phyloP scores from a whole-genome alignment of 1,140 invertebrate genomes.

The Elysia chlorotica region DNA sequence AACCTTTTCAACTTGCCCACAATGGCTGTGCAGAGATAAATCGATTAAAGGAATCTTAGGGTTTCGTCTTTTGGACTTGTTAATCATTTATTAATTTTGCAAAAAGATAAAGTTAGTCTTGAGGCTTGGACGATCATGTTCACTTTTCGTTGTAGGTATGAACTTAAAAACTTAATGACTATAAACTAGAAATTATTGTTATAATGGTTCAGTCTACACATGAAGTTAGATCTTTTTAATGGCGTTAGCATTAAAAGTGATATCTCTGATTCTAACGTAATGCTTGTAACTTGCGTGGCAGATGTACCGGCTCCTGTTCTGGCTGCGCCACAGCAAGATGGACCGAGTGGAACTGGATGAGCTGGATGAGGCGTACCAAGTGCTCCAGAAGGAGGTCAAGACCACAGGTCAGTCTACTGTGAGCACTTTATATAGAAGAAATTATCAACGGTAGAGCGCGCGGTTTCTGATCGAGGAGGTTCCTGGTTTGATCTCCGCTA shows the following conservation, averaged over 20 bases:
- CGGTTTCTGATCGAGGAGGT: too few species aligned
- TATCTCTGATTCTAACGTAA: background rate
- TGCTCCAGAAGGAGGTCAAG: too few species aligned
- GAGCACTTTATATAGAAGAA: too few species aligned
- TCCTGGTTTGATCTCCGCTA: too few species aligned
- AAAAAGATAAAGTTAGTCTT: background rate
- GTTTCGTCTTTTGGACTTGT: too few species aligned
- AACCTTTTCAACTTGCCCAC: too few species aligned
- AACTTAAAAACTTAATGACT: background rate
- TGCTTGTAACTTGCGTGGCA: background rate
- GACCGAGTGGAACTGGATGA: conserved; percentile 1
- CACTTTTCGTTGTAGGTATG: background rate
- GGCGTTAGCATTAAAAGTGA: background rate
- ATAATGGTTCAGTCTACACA: background rate
- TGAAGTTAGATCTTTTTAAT: background rate
- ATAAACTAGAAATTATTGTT: background rate
- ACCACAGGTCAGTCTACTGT: too few species aligned
- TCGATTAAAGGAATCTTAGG: too few species aligned
- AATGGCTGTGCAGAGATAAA: too few species aligned
- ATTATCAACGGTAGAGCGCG: too few species aligned
- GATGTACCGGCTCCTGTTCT: conserved; percentile 6
- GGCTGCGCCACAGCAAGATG: conserved; percentile 12
- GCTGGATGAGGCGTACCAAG: background rate
- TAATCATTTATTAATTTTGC: too few species aligned
- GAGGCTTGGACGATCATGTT: background rate